Percentiles rank a stretch among this genome's conserved stretches.
phyloP scores from a whole-genome alignment of 2,113 vertebrate genomes.

The Leptodactylus fuscus region DNA sequence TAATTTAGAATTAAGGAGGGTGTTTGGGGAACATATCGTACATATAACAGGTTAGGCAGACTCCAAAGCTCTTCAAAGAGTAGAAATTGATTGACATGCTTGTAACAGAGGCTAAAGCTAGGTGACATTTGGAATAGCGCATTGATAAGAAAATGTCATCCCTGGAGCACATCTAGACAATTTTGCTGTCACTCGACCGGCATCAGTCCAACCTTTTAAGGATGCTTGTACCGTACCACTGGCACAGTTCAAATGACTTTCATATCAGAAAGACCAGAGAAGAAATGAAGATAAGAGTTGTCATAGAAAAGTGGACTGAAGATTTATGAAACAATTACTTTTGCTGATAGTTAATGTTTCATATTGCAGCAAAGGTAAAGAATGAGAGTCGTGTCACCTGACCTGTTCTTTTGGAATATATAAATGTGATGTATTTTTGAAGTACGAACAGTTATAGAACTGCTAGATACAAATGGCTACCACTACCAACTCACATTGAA shows the following conservation, averaged over 20 bases:
- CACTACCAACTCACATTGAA: background rate
- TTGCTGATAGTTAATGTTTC: conserved; percentile 28
- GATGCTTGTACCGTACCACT: conserved; percentile 15
- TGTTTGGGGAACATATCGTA: background rate
- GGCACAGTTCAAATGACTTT: conserved; percentile 33
- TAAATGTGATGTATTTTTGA: background rate
- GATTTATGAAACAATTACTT: conserved; percentile 39
- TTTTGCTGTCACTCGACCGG: conserved; percentile 29
- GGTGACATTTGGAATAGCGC: conserved; percentile 32
- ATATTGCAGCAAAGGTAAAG: background rate
- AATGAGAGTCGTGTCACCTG: background rate
- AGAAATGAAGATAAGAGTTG: conserved; percentile 25
- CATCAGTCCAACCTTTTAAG: conserved; percentile 4
- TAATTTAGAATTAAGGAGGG: conserved; percentile 15
- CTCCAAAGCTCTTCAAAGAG: conserved; percentile 23
- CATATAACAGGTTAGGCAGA: conserved; percentile 17
- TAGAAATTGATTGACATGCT: conserved; percentile 42
- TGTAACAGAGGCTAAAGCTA: conserved; percentile 43
- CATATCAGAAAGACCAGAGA: conserved; percentile 16
- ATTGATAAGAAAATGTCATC: conserved; percentile 40
- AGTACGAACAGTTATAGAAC: background rate
- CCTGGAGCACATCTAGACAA: conserved; percentile 28
- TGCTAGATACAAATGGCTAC: background rate
- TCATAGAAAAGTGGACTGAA: conserved; percentile 28
- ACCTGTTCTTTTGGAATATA: conserved; percentile 4